Evolutionary conservation across 2,888 invertebrate genomes (phyloP).

Genomic region (Drosophila putrida): DNA sequence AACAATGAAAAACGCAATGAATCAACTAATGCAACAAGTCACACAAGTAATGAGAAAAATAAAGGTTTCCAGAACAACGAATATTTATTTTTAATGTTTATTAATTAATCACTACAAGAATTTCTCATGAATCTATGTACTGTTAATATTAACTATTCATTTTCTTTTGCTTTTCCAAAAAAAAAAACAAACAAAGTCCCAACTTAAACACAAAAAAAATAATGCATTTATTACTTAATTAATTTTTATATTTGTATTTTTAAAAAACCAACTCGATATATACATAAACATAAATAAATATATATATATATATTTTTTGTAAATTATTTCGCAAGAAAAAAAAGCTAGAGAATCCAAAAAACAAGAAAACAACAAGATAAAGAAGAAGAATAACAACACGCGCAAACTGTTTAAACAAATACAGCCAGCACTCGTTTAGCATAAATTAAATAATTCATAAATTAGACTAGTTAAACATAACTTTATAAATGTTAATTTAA

Average conservation of each 20-base stretch:
- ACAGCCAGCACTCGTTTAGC: constrained; percentile 71
- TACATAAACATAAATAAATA: constrained; percentile 42
- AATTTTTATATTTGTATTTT: constrained; percentile 79
- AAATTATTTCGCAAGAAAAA: constrained; percentile 72
- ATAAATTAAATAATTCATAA: constrained; percentile 74
- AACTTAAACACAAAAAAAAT: constrained; percentile 56
- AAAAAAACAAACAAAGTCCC: constrained; percentile 31
- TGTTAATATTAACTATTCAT: constrained; percentile 17
- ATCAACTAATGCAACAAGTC: constrained; percentile 18
- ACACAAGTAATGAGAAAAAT: constrained; percentile 19
- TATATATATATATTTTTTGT: constrained; percentile 70
- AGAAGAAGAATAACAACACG: constrained; percentile 32
- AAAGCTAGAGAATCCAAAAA: constrained; percentile 76
- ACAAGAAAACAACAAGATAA: not conserved
- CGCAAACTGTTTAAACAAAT: constrained; percentile 65
- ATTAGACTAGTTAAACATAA: constrained; percentile 73
- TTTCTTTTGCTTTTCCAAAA: constrained; percentile 75
- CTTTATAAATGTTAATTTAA: constrained; percentile 71
- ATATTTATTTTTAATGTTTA: constrained; percentile 65
- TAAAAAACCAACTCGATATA: constrained; percentile 38
- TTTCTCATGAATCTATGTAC: constrained; percentile 21
- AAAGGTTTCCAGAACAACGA: constrained; percentile 81
- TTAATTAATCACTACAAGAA: constrained; percentile 23
- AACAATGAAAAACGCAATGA: constrained; percentile 22
- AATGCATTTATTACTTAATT: constrained; percentile 79